Conservation (phyloP, 1,140 invertebrate genomes). For the Argopecten irradians region DNA sequence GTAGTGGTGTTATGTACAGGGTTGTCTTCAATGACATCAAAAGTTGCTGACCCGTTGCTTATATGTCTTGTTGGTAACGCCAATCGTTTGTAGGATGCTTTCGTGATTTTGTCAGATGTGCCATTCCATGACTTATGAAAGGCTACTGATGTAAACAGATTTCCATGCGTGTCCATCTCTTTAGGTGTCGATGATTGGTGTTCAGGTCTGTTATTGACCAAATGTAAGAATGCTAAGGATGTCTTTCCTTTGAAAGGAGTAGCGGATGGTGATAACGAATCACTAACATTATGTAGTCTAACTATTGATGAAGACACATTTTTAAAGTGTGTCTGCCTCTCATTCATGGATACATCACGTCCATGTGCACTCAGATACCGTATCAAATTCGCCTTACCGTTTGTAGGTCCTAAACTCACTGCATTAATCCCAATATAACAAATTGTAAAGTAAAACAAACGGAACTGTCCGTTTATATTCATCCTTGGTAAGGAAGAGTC, state of each 20-base stretch:
- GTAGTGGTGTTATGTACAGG: not conserved
- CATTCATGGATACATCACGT: not conserved
- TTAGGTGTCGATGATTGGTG: not conserved
- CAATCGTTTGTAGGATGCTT: not conserved
- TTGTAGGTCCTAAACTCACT: not conserved
- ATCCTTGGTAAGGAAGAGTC: not conserved
- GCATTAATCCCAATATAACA: not conserved
- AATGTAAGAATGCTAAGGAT: not conserved
- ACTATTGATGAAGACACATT: not conserved
- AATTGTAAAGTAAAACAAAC: not conserved
- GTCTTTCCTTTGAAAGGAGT: not conserved
- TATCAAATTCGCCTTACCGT: not conserved
- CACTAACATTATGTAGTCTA: not conserved
- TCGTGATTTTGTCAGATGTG: not conserved
- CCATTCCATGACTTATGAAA: not conserved
- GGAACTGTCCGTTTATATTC: not conserved
- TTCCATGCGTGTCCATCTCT: not conserved
- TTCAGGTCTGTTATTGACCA: not conserved
- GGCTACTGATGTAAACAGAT: not conserved
- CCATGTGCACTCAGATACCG: not conserved
- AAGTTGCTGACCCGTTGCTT: not conserved
- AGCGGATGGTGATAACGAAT: not conserved
- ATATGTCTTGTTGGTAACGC: not conserved
- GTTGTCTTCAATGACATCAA: not conserved
- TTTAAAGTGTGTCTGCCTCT: not conserved